Conservation (phyloP, 1,140 invertebrate genomes). For the Nebria ingens region DNA sequence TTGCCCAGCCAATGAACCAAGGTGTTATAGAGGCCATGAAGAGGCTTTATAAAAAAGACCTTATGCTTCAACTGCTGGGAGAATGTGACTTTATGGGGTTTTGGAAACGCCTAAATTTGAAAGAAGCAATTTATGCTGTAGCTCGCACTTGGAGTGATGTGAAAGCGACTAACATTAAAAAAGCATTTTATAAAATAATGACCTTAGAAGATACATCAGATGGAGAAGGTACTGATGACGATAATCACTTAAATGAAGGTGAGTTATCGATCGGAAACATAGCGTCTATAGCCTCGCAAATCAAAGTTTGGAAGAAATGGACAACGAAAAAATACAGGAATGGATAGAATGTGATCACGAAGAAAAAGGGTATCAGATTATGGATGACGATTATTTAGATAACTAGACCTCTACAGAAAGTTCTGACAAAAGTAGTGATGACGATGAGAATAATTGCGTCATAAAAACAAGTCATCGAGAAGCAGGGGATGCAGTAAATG, state of each 20-base stretch:
- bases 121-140: slow-evolving; percentile 14
- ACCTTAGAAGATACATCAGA: slow-evolving; percentile 12
- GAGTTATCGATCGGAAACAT: not conserved
- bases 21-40: slow-evolving; percentile 12
- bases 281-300: not conserved
- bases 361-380: not conserved
- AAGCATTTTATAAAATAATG: slow-evolving; percentile 19
- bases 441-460: not conserved
- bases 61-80: not conserved
- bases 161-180: slow-evolving; percentile 15
- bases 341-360: not conserved
- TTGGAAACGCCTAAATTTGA: slow-evolving; percentile 14
- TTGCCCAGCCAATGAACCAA: slow-evolving; percentile 14
- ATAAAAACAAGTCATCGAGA: not conserved
- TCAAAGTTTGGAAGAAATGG: not conserved
- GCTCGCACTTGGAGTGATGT: slow-evolving; percentile 15
- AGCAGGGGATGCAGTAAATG: not conserved
- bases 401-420: not conserved
- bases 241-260: not conserved
- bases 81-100: slow-evolving; percentile 13
- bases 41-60: slow-evolving; percentile 12
- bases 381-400: not conserved
- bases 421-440: not conserved
- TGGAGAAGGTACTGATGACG: not conserved
- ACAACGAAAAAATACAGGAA: not conserved